Conservation (phyloP, 2,888 invertebrate genomes). For the Euplexia lucipara region DNA sequence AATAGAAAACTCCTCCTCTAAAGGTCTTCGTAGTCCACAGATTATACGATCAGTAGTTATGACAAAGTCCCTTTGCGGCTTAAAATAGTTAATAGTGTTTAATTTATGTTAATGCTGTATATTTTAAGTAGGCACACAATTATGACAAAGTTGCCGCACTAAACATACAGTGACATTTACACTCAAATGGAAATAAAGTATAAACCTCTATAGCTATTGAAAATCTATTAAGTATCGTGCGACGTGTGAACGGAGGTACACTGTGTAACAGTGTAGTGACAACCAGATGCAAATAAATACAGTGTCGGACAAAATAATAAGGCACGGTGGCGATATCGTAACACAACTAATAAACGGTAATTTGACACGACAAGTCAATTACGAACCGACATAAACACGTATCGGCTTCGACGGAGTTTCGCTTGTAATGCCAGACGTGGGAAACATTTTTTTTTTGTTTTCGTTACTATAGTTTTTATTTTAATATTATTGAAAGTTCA, state of each 20-base stretch:
- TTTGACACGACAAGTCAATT: constrained; percentile 90
- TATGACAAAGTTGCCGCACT: constrained; percentile 49
- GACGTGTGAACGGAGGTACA: constrained; percentile 56
- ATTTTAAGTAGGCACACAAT: constrained; percentile 28
- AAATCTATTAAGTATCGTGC: constrained; percentile 47
- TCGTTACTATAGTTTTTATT: constrained; percentile 10
- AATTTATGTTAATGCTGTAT: constrained; percentile 35
- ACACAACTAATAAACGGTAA: constrained; percentile 88
- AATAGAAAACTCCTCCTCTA: not conserved
- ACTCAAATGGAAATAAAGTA: constrained; percentile 44
- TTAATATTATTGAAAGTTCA: not conserved
- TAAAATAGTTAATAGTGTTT: constrained; percentile 16
- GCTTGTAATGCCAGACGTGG: constrained; percentile 79
- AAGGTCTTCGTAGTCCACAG: not conserved
- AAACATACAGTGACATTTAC: constrained; percentile 50
- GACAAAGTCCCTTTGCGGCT: constrained; percentile 6
- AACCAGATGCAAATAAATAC: constrained; percentile 81
- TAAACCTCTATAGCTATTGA: constrained; percentile 37
- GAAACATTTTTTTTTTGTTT: constrained; percentile 72
- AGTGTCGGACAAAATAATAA: constrained; percentile 82
- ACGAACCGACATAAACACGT: constrained; percentile 85
- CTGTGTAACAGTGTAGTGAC: constrained; percentile 74
- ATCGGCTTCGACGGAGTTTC: constrained; percentile 82
- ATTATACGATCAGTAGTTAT: not conserved
- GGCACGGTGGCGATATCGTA: constrained; percentile 83